Evolutionary conservation across 2,113 vertebrate species (phyloP).

Genomic region (Notarius lentiginosus): DNA sequence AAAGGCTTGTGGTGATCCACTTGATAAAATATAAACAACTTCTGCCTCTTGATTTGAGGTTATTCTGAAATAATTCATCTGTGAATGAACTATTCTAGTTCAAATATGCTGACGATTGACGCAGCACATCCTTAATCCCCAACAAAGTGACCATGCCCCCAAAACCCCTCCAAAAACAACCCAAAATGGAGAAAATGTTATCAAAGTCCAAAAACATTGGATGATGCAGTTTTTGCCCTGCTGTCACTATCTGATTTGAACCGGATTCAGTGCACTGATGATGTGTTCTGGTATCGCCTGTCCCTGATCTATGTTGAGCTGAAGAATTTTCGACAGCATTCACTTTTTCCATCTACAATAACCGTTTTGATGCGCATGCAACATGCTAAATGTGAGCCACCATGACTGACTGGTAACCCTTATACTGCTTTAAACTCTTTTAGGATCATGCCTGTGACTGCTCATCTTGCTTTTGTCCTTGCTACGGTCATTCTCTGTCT

Average conservation of each 20-base stretch:
- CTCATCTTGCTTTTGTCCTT: constrained; percentile 22
- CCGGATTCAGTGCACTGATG: background rate
- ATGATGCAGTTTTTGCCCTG: background rate
- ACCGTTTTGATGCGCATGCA: background rate
- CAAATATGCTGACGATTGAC: background rate
- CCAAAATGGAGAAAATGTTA: background rate
- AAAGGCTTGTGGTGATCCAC: background rate
- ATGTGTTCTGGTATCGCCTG: background rate
- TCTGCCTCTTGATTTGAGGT: background rate
- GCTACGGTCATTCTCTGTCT: constrained; percentile 22
- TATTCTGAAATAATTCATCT: background rate
- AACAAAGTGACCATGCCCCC: background rate
- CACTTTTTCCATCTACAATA: background rate
- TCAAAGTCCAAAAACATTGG: background rate
- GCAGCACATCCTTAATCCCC: background rate
- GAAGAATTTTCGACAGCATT: background rate
- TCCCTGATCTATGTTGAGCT: background rate
- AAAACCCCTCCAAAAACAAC: background rate
- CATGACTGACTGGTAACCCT: background rate
- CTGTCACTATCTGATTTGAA: background rate
- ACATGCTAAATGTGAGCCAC: background rate
- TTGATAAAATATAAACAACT: background rate
- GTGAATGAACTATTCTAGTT: background rate
- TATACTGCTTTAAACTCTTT: background rate
- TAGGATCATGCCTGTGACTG: background rate